Base-by-base conservation (phyloP, 2,888 invertebrate species). In the Sturmia bella region DNA sequence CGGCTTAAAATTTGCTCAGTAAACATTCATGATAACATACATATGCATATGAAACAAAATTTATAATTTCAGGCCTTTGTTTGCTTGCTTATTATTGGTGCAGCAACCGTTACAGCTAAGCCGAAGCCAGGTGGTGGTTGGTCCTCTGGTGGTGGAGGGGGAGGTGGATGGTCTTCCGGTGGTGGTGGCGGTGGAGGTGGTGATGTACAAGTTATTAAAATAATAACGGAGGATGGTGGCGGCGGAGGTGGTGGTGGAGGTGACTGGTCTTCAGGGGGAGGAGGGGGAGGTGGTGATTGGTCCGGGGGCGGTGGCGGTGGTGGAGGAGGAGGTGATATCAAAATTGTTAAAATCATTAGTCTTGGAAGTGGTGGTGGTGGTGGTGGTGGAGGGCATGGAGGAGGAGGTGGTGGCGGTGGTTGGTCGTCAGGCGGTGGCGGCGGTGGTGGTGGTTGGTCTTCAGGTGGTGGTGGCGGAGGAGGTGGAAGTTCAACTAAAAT, bases 51-150 rank as follows among this genome's bases (percentile, higher is more conserved):
- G n/a, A 45, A 45, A 45, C n/a, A 45, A 45, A 5, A 21, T 9
- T 9, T n/a, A 24, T 45, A 43, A 3, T 73, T 61, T 43, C 70
- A 89, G 90, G 88, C 88, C 61, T 89, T 89, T 84, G 87, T 90
- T 69, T 89, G 89, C 86, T 85, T 89, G 74, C 82, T 90, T 72
- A 83, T 89, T 48, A 86, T 89, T 77, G 89, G 90, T 74, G 89
- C 85, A 24, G 89, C 89, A 81, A 87, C 89, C 52, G 89, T 89
- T 1, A 84, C 87, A 52, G 88, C 87, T 66, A 89, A 89, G 66
- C 89, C 89, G 2, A 90, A 87, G 56, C 90, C 89, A 37, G 85
- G 86, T 5, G 85, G 85, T 3, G 87, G 86, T 6, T 87, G 88
- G 15, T 86, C 87, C 43, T 84, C 84, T 6, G 81, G 84, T 12